Evolutionary conservation across 2,888 invertebrate genomes (phyloP), one percentile per base, ranked within the genome.

Genomic region (Cordilura impudica): DNA sequence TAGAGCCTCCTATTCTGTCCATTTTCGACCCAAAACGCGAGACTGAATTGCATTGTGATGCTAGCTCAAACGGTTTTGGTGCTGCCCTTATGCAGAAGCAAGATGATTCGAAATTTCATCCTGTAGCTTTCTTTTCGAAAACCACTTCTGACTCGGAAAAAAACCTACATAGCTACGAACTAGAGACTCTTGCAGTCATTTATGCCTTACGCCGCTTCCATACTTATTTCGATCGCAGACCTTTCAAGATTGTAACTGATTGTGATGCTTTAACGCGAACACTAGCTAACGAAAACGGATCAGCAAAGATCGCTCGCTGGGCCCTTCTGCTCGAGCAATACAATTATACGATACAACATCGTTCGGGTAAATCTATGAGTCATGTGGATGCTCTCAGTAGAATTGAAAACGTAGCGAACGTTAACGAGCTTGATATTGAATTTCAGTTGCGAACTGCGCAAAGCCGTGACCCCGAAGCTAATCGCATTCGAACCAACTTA

Each of bases 111-210:
- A 60, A 61, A 14, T 79, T 74, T n/a, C 78, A 74, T 31, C 78
- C 49, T 7, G 47, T 66, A 39, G 66, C 47, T 7, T 76, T 67
- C 43, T 76, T 65, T 53, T 76, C 66, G 4, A 75, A 65, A 31
- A 45, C 23, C 4, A 39, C 72, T 16, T 54, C 70, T 1, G 49
- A 43, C 2, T 35, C 2, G 6, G 73, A n/a, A 81, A 73, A 69
- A 81, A 8, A 56, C 82, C 3, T 84, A 54, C 84, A 86, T 58
- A 85, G 85, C 56, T 88, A 88, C 69, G 87, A 49, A n/a, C 78
- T 88, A 0, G 84, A 88, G 69, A 86, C 87, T 0, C 29, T 79
- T 5, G 77, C 71, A 4, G 51, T 69, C 49, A 35, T 70, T 71
- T 87, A 39, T 26, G 72, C 79, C 10, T 10, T 82, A 2, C 73